Conservation (phyloP, 2,888 invertebrate genomes). For the Agapostemon virescens region DNA sequence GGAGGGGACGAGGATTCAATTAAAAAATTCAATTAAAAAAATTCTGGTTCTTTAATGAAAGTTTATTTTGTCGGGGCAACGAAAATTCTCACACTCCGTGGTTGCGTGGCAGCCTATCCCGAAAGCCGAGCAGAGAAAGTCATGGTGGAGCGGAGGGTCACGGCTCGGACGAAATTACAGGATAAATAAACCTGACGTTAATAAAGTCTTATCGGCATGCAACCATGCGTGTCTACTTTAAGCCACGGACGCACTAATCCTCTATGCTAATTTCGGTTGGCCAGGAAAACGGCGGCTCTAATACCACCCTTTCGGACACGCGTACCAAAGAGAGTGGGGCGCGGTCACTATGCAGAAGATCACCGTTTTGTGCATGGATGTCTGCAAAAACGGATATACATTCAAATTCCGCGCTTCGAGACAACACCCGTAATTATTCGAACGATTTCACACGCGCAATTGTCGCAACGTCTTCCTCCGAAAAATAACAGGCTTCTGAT, state of each 20-base stretch:
- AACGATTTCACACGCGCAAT: not conserved
- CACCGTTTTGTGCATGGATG: conserved; percentile 3
- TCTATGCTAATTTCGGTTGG: conserved; percentile 73
- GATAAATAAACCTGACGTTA: conserved; percentile 74
- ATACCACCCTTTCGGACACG: conserved; percentile 47
- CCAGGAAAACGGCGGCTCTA: conserved; percentile 57
- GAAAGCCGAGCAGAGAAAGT: conserved; percentile 5
- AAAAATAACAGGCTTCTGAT: not conserved
- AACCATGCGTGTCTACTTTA: conserved; percentile 77
- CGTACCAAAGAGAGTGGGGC: conserved; percentile 33
- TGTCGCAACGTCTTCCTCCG: not conserved
- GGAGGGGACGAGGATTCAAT: not conserved
- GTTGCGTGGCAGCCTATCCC: conserved; percentile 7
- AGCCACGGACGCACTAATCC: conserved; percentile 74
- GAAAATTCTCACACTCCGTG: not conserved
- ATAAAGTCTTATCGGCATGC: conserved; percentile 78
- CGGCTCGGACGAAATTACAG: conserved; percentile 54
- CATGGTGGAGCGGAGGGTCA: conserved; percentile 18
- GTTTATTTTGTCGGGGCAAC: not conserved
- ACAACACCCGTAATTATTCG: not conserved
- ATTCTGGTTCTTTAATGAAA: not conserved
- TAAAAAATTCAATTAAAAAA: conserved; percentile 10
- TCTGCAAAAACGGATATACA: conserved; percentile 24
- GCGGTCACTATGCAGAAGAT: conserved; percentile 20
- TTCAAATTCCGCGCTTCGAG: conserved; percentile 4